These are phyloP conservation scores for Ornithoptera priamus DNA, from an alignment of 2,888 invertebrate species.

Conservation along the genomic window DNA sequence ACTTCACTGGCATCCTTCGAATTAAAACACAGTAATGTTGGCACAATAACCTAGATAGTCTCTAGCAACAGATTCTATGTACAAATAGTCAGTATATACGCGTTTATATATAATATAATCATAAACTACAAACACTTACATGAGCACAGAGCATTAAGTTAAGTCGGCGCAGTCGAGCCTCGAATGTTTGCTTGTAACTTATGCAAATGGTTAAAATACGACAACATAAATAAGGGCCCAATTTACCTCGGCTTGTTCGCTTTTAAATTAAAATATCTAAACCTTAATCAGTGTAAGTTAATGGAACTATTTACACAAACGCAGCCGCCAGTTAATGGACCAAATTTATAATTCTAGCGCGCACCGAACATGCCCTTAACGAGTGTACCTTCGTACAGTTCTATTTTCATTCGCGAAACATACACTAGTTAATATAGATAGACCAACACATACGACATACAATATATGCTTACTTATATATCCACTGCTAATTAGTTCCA, in stretches of 20 bases:
- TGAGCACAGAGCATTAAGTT: neutral
- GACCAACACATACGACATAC: too few relatives aligned
- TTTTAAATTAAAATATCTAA: constrained; percentile 43
- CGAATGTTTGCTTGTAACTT: constrained; percentile 44
- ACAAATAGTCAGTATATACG: too few relatives aligned
- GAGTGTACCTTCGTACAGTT: constrained; percentile 6
- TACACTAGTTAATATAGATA: neutral
- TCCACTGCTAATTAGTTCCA: too few relatives aligned
- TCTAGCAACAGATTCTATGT: too few relatives aligned
- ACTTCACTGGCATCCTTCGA: too few relatives aligned
- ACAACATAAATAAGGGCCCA: constrained; percentile 43
- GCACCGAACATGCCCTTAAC: constrained; percentile 22
- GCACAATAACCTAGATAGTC: too few relatives aligned
- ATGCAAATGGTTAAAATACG: constrained; percentile 39
- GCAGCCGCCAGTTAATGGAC: constrained; percentile 5
- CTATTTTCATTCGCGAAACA: constrained; percentile 8
- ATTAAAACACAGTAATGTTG: too few relatives aligned
- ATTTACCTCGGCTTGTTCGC: constrained; percentile 43
- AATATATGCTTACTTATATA: too few relatives aligned
- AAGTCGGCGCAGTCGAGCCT: neutral
- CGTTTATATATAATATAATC: neutral
- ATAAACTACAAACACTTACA: neutral
- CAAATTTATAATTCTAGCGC: constrained; percentile 32
- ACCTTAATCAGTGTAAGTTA: constrained; percentile 37
- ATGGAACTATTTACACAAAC: constrained; percentile 33